Evolutionary conservation across 2,888 invertebrate species (phyloP).

Genomic region (Agonopterix arenella): DNA sequence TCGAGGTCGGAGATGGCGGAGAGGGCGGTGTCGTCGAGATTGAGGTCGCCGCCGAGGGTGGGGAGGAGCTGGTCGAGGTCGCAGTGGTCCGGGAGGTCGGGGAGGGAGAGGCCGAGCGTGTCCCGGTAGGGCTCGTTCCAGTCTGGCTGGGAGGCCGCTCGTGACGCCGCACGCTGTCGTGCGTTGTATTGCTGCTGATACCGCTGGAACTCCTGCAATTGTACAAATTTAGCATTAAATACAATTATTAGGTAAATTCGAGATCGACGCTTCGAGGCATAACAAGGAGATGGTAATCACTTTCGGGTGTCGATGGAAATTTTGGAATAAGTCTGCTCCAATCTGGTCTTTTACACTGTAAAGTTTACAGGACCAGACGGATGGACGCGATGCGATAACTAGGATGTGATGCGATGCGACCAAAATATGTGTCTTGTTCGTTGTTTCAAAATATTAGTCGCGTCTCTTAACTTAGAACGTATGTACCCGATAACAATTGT

Average conservation of each 20-base stretch:
- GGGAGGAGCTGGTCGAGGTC: conserved; percentile 82
- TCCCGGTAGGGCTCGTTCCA: conserved; percentile 71
- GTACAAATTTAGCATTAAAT: not conserved
- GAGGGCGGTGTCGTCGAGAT: conserved; percentile 62
- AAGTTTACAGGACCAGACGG: too few relatives aligned
- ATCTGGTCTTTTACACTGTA: too few relatives aligned
- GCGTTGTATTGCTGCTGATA: conserved; percentile 81
- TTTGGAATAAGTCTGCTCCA: too few relatives aligned
- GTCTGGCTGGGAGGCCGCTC: conserved; percentile 51
- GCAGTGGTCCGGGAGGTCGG: conserved; percentile 61
- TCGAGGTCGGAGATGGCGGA: conserved; percentile 60
- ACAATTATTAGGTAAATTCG: not conserved
- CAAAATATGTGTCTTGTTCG: too few relatives aligned
- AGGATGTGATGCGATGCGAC: too few relatives aligned
- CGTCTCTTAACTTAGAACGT: too few relatives aligned
- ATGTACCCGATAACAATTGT: too few relatives aligned
- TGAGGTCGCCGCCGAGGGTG: conserved; percentile 77
- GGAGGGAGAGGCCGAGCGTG: conserved; percentile 50
- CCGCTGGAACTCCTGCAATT: conserved; percentile 75
- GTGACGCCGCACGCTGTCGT: conserved; percentile 69
- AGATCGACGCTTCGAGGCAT: too few relatives aligned
- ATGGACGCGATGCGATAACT: too few relatives aligned
- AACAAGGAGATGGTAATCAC: too few relatives aligned
- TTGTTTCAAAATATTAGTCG: too few relatives aligned
- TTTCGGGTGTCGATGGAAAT: too few relatives aligned